A percentile compares a stretch with the other conserved stretches of the same genome.
Evolutionary conservation across 2,113 vertebrate species (phyloP).

Genomic region (Sinosuthora webbiana): DNA sequence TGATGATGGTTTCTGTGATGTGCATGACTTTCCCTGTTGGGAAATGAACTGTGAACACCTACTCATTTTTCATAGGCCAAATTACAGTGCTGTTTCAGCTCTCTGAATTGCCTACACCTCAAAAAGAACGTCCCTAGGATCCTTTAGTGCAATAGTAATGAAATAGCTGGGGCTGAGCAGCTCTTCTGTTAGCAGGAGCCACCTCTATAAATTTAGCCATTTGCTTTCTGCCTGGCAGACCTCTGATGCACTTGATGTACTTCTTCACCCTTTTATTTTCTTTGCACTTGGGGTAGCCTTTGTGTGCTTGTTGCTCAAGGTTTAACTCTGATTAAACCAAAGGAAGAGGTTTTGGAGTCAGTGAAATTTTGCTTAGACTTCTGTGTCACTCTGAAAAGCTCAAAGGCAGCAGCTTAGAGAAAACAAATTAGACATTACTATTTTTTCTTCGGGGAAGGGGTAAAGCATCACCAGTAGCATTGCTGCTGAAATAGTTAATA

Average conservation of each 20-base stretch:
- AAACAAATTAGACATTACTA: background rate
- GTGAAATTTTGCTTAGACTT: background rate
- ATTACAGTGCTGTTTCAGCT: constrained; percentile 47
- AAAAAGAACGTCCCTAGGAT: constrained; percentile 35
- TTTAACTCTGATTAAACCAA: background rate
- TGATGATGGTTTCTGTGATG: constrained; percentile 42
- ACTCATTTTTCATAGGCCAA: constrained; percentile 64
- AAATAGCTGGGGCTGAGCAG: constrained; percentile 37
- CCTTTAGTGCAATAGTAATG: constrained; percentile 22
- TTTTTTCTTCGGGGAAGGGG: background rate
- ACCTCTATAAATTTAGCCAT: background rate
- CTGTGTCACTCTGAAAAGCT: background rate
- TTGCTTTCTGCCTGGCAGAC: constrained; percentile 11
- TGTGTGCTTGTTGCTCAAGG: background rate
- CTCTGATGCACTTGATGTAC: background rate
- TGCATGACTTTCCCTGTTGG: constrained; percentile 54
- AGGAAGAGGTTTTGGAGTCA: background rate
- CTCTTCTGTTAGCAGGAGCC: background rate
- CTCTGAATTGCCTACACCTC: constrained; percentile 41
- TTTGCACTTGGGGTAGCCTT: background rate
- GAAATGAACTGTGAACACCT: constrained; percentile 65
- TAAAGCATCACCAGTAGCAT: background rate
- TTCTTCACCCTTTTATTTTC: background rate
- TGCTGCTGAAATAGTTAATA: background rate
- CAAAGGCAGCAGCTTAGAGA: background rate